A percentile compares a stretch with the other conserved stretches of the same genome.
Evolutionary conservation across 1,140 invertebrate genomes (phyloP).

Genomic region (Euborellia annulipes): DNA sequence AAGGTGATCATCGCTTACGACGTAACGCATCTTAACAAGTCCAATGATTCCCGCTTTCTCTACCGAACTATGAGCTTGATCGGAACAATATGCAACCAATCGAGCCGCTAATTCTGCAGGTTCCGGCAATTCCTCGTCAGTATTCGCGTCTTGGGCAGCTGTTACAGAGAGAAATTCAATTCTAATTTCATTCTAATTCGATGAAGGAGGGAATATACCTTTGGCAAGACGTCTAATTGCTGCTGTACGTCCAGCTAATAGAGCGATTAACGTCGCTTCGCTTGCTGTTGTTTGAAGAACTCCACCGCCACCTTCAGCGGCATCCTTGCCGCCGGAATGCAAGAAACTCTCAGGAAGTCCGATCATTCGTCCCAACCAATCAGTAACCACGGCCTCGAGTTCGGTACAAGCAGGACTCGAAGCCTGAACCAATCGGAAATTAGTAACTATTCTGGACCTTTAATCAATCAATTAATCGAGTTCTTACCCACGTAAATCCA

Average conservation of each 20-base stretch:
- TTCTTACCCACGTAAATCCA: conserved; percentile 76
- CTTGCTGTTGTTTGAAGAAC: conserved; percentile 59
- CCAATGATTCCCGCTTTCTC: conserved; percentile 89
- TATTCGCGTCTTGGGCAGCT: background rate
- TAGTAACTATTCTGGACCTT: no score
- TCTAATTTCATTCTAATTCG: background rate
- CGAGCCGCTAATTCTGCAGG: conserved; percentile 72
- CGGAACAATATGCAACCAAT: conserved; percentile 89
- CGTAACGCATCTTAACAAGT: conserved; percentile 79
- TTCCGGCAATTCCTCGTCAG: no score
- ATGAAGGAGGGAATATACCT: conserved; percentile 1
- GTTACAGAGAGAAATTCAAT: conserved; percentile 1
- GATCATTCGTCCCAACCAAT: conserved; percentile 93
- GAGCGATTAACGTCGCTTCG: conserved; percentile 77
- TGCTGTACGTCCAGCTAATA: conserved; percentile 77
- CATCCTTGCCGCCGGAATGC: conserved; percentile 49
- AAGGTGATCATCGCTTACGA: conserved; percentile 70
- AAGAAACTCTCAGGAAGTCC: conserved; percentile 80
- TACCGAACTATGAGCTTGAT: conserved; percentile 91
- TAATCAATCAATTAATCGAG: background rate
- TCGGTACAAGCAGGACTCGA: conserved; percentile 93
- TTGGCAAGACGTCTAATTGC: conserved; percentile 42
- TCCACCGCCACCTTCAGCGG: conserved; percentile 59
- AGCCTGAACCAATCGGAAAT: conserved; percentile 54
- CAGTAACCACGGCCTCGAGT: conserved; percentile 90